Evolutionary conservation across 2,113 vertebrate species (phyloP).

Genomic region (Illadopsis cleaveri): DNA sequence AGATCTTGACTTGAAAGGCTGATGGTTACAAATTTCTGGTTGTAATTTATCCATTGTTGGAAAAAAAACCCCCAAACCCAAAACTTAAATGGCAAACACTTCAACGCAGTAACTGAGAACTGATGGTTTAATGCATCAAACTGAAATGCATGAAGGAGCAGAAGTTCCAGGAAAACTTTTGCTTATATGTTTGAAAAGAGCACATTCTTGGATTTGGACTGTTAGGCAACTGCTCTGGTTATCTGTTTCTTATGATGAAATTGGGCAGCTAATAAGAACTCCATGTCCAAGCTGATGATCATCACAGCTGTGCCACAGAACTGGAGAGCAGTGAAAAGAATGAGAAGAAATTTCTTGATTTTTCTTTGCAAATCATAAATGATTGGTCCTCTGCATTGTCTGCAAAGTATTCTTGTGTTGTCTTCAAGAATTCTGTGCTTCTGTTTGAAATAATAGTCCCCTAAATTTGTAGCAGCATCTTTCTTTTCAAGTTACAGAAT

Average conservation of each 20-base stretch:
- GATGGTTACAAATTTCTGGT: background rate
- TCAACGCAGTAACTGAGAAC: fast-evolving
- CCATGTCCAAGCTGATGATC: background rate
- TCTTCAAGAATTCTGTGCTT: background rate
- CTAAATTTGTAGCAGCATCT: background rate
- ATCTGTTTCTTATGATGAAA: background rate
- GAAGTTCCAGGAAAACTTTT: background rate
- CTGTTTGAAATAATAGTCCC: background rate
- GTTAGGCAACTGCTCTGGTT: background rate
- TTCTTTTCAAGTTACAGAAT: background rate
- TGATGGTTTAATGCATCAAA: background rate
- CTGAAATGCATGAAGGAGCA: background rate
- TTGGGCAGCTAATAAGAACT: background rate
- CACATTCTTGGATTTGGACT: background rate
- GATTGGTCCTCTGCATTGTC: background rate
- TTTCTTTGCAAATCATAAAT: background rate
- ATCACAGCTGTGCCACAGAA: background rate
- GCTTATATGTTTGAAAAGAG: background rate
- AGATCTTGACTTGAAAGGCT: background rate
- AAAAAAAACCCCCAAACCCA: too few species aligned
- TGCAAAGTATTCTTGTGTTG: background rate
- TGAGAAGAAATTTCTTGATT: background rate
- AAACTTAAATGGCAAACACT: background rate
- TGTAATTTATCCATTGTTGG: background rate
- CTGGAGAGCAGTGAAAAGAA: background rate